Evolutionary conservation across 92 coral and sea anemone species (phyloP), one percentile per base, ranked within the genome.

Genomic region (Muricea muricata): DNA sequence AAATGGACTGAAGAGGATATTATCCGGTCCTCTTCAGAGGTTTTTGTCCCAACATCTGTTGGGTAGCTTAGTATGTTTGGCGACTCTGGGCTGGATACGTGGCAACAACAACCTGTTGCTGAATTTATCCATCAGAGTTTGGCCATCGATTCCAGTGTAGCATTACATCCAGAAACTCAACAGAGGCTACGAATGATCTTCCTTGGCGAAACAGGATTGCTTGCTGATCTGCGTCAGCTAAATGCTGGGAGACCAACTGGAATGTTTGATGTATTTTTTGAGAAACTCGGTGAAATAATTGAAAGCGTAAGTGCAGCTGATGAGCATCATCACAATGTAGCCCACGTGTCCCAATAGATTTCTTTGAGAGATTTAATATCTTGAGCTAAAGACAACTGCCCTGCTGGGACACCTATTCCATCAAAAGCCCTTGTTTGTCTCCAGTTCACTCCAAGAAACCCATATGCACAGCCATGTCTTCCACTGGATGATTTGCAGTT

Each of bases 391-490:
- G 25, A 87, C 20, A 28, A 67, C 1, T 81, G 76, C 13, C 75
- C 65, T 1, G 87, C 66, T 29, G 80, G 73, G 18, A 65, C 69
- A 24, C 86, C 89, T 8, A 79, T 86, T 10, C 84, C 91, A 10
- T 81, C 87, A 0, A 67, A 31, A 42, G 34, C 78, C 65, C 52
- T 73, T 10, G 87, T 87, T 2, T 25, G 91, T 20, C 57, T 87
- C 28, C 91, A 87, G 84, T 81, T 87, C 75, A 29, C 83, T 28
- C 87, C 87, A 52, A 61, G 50, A 57, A 87, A 80, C 74, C 91
- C 78, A 2, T 87, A 65, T 26, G 14, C 87, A 74, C 77, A 7
- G 79, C 91, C 12, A 74, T 81, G 24, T 31, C 32, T 17, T 73
- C 73, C 55, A 87, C 87, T 37, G 58, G 66, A n/a, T 7, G 29